These are phyloP conservation scores for Drosophila littoralis DNA, from an alignment of 1,140 invertebrate species.

Conservation along the genomic window DNA sequence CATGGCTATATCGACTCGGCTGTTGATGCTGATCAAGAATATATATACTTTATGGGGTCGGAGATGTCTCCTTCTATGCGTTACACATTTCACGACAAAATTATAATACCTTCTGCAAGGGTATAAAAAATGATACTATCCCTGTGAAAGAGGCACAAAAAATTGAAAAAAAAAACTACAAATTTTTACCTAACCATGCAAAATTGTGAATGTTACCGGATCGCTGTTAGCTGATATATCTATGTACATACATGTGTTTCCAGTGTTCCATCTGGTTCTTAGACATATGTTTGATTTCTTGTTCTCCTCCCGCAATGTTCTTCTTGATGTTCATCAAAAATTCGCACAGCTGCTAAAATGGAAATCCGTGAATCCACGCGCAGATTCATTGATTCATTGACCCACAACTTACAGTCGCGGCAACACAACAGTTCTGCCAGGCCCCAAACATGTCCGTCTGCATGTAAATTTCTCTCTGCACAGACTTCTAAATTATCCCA, in stretches of 20 bases:
- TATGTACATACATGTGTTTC: background rate
- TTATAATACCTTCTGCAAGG: too few species aligned
- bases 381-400: conserved; percentile 79
- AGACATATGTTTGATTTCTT: background rate
- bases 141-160: too few species aligned
- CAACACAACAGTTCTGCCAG: conserved; percentile 40
- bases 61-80: too few species aligned
- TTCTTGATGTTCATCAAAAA: conserved; percentile 31
- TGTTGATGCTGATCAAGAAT: too few species aligned
- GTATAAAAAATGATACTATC: too few species aligned
- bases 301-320: background rate
- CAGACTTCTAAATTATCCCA: conserved; percentile 72
- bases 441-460: conserved; percentile 38
- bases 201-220: background rate
- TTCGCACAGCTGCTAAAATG: conserved; percentile 66
- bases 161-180: background rate
- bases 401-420: conserved; percentile 59
- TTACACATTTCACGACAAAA: too few species aligned
- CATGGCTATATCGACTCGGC: too few species aligned
- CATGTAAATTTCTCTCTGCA: conserved; percentile 61
- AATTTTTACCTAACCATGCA: background rate
- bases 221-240: background rate
- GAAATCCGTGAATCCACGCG: conserved; percentile 39
- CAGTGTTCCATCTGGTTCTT: background rate
- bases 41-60: too few species aligned